These are phyloP conservation scores for Thereva nobilitata DNA, from an alignment of 2,888 invertebrate species.

Conservation along the genomic window DNA sequence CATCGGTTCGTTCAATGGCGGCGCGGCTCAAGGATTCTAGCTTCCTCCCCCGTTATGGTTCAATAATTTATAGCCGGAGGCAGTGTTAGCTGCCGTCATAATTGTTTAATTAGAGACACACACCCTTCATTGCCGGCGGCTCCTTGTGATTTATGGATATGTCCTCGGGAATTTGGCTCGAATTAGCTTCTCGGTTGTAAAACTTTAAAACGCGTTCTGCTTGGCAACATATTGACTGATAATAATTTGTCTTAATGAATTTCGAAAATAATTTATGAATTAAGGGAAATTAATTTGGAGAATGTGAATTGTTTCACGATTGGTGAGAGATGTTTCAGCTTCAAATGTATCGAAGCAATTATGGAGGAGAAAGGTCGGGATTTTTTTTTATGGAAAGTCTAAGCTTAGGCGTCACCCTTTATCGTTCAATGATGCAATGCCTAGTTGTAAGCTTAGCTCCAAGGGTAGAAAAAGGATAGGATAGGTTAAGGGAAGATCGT, in stretches of 20 bases:
- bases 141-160: conserved; percentile 17
- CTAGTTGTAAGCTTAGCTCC: too few relatives aligned
- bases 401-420: too few relatives aligned
- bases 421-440: too few relatives aligned
- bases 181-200: conserved; percentile 20
- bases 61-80: conserved; percentile 38
- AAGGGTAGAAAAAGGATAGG: too few relatives aligned
- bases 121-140: conserved; percentile 36
- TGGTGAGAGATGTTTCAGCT: too few relatives aligned
- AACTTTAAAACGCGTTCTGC: conserved; percentile 17
- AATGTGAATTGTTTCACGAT: neutral
- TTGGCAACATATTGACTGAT: conserved; percentile 59
- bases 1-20: too few relatives aligned
- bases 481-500: too few relatives aligned
- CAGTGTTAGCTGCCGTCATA: conserved; percentile 35
- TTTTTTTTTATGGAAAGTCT: neutral
- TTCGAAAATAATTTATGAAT: conserved; percentile 55
- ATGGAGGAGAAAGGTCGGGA: conserved; percentile 28
- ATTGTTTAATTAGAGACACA: conserved; percentile 42
- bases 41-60: conserved; percentile 13
- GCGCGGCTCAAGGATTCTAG: neutral
- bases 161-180: conserved; percentile 6
- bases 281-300: conserved; percentile 16
- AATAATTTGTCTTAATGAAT: conserved; percentile 60
- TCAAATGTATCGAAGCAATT: too few relatives aligned